phyloP scores from a whole-genome alignment of 2,888 invertebrate genomes.

The Nemotelus pantherinus region DNA sequence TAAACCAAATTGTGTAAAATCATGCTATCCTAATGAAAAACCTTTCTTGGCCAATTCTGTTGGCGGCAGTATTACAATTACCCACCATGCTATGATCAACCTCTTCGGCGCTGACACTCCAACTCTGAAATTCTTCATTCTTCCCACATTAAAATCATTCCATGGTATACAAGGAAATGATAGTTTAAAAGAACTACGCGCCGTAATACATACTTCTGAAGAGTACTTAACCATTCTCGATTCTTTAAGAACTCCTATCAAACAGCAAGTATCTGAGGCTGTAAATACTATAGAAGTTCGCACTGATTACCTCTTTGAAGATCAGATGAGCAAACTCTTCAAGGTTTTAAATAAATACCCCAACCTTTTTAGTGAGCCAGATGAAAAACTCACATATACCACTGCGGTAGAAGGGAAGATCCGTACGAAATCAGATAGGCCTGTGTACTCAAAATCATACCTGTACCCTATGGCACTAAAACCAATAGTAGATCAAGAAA shows the following conservation, averaged over 20 bases:
- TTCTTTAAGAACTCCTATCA: neutral
- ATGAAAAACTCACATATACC: slow-evolving; percentile 2
- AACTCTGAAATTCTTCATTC: slow-evolving; percentile 48
- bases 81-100: slow-evolving; percentile 46
- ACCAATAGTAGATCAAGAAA: slow-evolving; percentile 11
- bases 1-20: neutral
- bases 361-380: slow-evolving; percentile 7
- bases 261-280: slow-evolving; percentile 14
- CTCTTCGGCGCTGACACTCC: slow-evolving; percentile 41
- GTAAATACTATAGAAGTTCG: slow-evolving; percentile 19
- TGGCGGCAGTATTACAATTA: slow-evolving; percentile 43
- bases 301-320: neutral
- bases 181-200: slow-evolving; percentile 15
- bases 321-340: slow-evolving; percentile 20
- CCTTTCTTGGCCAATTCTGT: neutral
- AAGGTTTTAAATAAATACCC: slow-evolving; percentile 6
- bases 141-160: slow-evolving; percentile 47
- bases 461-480: slow-evolving; percentile 11
- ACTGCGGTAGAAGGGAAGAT: slow-evolving; percentile 14
- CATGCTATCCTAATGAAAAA: neutral
- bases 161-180: slow-evolving; percentile 40
- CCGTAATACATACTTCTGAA: slow-evolving; percentile 20
- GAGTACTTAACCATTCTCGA: slow-evolving; percentile 12
- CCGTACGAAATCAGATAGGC: neutral
- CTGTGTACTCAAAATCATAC: slow-evolving; percentile 19